Evolutionary conservation across 2,113 vertebrate species (phyloP).

Genomic region (Brachyhypopomus occidentalis): DNA sequence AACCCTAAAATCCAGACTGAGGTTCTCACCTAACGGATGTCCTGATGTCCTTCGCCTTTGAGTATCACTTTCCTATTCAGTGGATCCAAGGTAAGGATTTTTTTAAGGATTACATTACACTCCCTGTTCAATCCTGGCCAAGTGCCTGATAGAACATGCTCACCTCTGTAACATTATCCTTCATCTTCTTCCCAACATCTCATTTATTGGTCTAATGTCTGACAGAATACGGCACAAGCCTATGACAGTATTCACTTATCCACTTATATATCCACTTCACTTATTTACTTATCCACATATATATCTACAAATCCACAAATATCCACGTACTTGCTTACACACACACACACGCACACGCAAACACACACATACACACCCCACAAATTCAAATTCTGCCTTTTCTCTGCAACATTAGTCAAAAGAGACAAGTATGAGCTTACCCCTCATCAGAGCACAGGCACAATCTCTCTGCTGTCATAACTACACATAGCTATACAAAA

Average conservation of each 20-base stretch:
- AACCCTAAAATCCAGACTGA: constrained; percentile 16
- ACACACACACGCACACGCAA: too few species aligned
- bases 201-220: constrained; percentile 36
- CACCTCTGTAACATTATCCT: constrained; percentile 40
- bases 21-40: constrained; percentile 38
- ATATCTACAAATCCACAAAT: background rate
- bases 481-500: background rate
- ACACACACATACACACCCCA: background rate
- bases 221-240: constrained; percentile 10
- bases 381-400: background rate
- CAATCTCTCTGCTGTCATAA: constrained; percentile 5
- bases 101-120: constrained; percentile 35
- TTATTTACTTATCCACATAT: background rate
- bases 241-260: constrained; percentile 19
- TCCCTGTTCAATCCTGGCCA: constrained; percentile 33
- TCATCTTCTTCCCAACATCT: constrained; percentile 34
- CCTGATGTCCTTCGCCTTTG: constrained; percentile 35
- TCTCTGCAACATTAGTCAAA: background rate
- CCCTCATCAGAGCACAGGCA: background rate
- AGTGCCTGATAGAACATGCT: constrained; percentile 42
- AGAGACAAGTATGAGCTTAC: background rate
- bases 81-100: constrained; percentile 25
- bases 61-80: constrained; percentile 37
- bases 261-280: background rate
- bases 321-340: background rate